Base-by-base conservation (phyloP, 2,888 invertebrate genomes). In the Nemoura dubitans region DNA sequence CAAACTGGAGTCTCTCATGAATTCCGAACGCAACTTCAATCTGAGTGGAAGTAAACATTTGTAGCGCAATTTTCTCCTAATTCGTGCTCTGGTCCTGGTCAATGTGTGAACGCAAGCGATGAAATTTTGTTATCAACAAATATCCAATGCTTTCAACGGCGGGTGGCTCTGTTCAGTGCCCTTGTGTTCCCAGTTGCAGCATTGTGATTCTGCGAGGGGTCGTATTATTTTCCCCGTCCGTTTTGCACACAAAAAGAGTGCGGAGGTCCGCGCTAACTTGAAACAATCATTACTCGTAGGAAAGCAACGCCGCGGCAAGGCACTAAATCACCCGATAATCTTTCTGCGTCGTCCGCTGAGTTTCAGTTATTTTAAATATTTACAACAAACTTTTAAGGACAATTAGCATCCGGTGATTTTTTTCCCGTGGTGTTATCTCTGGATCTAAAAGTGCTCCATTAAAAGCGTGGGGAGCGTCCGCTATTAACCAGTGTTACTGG, bases 271-370 rank as follows among this genome's bases (percentile, higher is more conserved):
- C 59, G 59, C 59, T 59, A 59, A 59, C 59, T 59, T 59, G 59
- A 59, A 59, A 59, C 59, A 59, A 59, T 7, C 59, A 59, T 59
- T 59, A 59, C 59, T 59, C 59, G 59, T 59, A 14, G 14, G 21
- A 59, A 10, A 59, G 59, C 14, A 59, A 14, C 59, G 21, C 59
- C 59, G 59, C 14, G 16, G 59, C 59, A 59, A 7, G 16, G 59
- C 59, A 59, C 59, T 59, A 59, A 59, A 59, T 59, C 59, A 59
- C 59, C 59, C 59, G 59, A 59, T 59, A 59, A 59, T 59, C 59
- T 59, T 59, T 59, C 59, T 21, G 3, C 21, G 59, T 14, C 59
- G 59, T 59, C 59, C 59, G 59, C 59, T 59, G 59, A 59, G 59
- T 59, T 59, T 59, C 59, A 59, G 59, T 59, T 59, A 59, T 59